Evolutionary conservation across 2,888 invertebrate genomes (phyloP), one percentile per base, ranked within the genome.

Genomic region (Diarsia dahlii): DNA sequence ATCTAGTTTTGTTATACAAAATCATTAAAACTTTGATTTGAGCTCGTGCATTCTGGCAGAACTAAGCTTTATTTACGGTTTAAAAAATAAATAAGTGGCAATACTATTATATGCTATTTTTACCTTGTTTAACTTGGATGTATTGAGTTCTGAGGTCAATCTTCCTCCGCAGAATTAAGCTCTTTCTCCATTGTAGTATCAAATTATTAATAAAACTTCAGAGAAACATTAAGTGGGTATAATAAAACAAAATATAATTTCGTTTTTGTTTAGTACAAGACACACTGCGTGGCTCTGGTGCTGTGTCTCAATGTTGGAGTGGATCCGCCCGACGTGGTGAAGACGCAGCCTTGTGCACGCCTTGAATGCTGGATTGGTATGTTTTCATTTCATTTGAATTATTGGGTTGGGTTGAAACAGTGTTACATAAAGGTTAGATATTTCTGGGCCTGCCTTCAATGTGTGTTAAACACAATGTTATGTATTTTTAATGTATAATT

Each of bases 221-320:
- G 28, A 28, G 9, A 18, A 58, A 58, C 8, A 60, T 28, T 20
- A 60, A 28, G 8, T 67, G 39, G 4, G n/a, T 23, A 28, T 23
- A 68, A 28, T 56, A 20, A 58, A 62, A 23, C 13, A 52, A 67
- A n/a, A 23, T 46, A 39, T 50, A 34, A 23, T 13, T 46, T 63
- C 65, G 13, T 62, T 15, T 76, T 20, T 71, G 18, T 68, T 62
- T 95, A 99, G 98, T 99, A 99, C 99, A 99, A 99, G 97, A 99
- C 99, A 1, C 99, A 99, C 78, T 99, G 99, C 94, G 99, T 99
- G 76, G 99, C 99, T 0, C 96, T 99, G 81, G 99, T 99, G 48
- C 96, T 99, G 64, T 99, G 99, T 94, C 97, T 99, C 60, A 99
- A 99, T 95, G 99, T 99, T 74, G 99, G 99, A n/a, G 99, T 99